A percentile compares a stretch with the other conserved stretches of the same genome.
Evolutionary conservation across 2,113 vertebrate species (phyloP).

Genomic region (Salvelinus fontinalis): DNA sequence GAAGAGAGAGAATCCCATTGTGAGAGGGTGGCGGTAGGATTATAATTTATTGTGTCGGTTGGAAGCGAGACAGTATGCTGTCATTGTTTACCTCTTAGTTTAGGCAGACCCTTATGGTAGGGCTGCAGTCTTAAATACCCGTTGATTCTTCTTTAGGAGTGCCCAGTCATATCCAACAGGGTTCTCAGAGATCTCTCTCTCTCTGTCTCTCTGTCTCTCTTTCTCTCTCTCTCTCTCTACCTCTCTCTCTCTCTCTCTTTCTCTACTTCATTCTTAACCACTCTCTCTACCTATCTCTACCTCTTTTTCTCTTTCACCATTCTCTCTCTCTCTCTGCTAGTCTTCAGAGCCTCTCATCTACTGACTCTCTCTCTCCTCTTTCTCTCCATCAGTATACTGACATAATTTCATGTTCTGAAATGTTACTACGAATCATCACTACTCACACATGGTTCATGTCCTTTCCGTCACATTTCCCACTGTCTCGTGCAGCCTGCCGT

Average conservation of each 20-base stretch:
- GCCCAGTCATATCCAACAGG: constrained; percentile 18
- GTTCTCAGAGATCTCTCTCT: background rate
- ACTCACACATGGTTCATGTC: background rate
- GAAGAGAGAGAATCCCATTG: background rate
- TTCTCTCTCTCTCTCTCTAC: background rate
- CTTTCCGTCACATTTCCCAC: background rate
- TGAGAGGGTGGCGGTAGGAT: background rate
- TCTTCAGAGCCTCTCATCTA: background rate
- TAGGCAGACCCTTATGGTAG: constrained; percentile 30
- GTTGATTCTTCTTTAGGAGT: constrained; percentile 55
- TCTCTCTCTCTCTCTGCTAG: background rate
- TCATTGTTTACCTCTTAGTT: constrained; percentile 7
- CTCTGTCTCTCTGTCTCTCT: background rate
- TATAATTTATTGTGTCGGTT: background rate
- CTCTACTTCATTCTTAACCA: background rate
- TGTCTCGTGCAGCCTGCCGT: background rate
- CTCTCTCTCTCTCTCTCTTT: background rate
- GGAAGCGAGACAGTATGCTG: constrained; percentile 1
- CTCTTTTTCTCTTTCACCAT: background rate
- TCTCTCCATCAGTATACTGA: background rate
- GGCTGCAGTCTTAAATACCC: constrained; percentile 49
- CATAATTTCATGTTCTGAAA: background rate
- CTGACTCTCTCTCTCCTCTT: background rate
- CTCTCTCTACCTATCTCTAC: background rate
- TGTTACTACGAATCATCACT: background rate